A percentile compares a stretch with the other conserved stretches of the same genome.
Evolutionary conservation across 2,888 invertebrate genomes (phyloP).

Genomic region (Hemicrepidius hirtus): DNA sequence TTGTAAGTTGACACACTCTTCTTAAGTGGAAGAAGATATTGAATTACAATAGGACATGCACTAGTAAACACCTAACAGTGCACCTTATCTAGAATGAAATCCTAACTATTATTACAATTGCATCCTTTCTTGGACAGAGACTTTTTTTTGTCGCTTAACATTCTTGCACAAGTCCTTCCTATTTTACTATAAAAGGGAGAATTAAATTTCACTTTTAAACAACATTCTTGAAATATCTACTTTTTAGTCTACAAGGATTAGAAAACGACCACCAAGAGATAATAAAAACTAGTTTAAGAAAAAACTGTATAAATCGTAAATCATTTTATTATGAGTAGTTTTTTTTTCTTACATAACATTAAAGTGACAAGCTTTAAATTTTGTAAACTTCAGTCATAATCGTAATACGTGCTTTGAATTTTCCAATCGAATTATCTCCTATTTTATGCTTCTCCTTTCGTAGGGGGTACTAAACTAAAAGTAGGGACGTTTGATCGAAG

Average conservation of each 20-base stretch:
- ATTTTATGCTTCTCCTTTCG: neutral
- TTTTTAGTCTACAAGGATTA: neutral
- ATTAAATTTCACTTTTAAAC: constrained; percentile 13
- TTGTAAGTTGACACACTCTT: constrained; percentile 20
- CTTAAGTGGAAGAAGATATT: constrained; percentile 30
- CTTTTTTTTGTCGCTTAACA: too few species aligned
- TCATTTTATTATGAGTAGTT: neutral
- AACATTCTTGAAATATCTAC: neutral
- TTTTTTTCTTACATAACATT: too few species aligned
- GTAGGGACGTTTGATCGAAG: neutral
- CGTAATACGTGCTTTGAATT: constrained; percentile 13
- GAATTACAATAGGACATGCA: constrained; percentile 21
- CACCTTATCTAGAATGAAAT: constrained; percentile 11
- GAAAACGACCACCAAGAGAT: neutral
- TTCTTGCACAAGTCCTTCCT: neutral
- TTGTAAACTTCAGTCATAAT: neutral
- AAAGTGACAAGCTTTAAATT: neutral
- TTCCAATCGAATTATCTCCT: constrained; percentile 2
- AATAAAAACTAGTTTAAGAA: too few species aligned
- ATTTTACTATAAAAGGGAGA: neutral
- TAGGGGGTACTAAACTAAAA: neutral
- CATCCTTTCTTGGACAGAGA: neutral
- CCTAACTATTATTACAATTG: constrained; percentile 11
- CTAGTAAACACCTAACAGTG: constrained; percentile 25
- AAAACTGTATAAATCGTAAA: too few species aligned